A percentile compares a stretch with the other conserved stretches of the same genome.
Evolutionary conservation across 2,113 vertebrate genomes (phyloP).

Genomic region (Pomatorhinus ruficollis): DNA sequence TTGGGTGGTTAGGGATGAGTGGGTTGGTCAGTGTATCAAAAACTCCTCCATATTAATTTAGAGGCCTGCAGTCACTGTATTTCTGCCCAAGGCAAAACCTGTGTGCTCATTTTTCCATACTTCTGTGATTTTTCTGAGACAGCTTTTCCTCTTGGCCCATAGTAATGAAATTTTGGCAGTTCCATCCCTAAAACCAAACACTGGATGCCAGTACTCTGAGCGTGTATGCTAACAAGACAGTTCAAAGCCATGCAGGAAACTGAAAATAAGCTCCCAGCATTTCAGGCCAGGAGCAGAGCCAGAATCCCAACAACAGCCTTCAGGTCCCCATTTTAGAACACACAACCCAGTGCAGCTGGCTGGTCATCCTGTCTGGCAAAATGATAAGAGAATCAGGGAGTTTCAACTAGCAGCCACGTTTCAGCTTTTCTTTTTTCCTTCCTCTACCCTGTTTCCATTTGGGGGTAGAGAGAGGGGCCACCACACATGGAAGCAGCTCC

Average conservation of each 20-base stretch:
- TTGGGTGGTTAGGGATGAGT: neutral
- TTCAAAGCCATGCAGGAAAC: neutral
- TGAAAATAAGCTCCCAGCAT: neutral
- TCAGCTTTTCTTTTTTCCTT: neutral
- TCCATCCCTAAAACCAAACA: neutral
- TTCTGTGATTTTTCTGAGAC: neutral
- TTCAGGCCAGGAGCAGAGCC: neutral
- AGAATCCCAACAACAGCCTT: neutral
- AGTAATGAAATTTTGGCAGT: neutral
- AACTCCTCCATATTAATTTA: neutral
- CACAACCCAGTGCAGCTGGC: neutral
- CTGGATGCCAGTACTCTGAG: neutral
- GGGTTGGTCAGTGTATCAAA: neutral
- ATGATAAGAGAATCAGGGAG: neutral
- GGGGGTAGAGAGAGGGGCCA: neutral
- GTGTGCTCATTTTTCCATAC: neutral
- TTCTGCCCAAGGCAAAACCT: neutral
- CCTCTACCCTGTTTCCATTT: neutral
- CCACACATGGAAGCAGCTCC: accelerated
- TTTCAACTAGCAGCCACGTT: neutral
- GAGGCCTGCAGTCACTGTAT: neutral
- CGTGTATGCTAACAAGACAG: neutral
- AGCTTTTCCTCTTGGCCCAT: neutral
- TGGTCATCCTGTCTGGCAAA: neutral
- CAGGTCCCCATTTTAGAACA: neutral